Conservation (phyloP, 1,140 invertebrate genomes). For the Orius insidiosus region DNA sequence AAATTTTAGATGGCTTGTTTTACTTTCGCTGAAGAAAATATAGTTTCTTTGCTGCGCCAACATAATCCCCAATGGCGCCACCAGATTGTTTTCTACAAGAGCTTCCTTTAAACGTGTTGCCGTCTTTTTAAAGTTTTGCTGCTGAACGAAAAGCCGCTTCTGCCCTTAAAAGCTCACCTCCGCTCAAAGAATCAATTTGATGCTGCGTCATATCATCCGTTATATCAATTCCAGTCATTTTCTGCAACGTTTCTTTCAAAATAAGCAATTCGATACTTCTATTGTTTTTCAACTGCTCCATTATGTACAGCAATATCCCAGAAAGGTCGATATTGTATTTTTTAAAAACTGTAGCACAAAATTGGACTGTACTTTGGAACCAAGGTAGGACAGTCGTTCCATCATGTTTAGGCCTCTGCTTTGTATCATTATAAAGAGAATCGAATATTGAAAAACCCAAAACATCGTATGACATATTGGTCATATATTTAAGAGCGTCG, state of each 20-base stretch:
- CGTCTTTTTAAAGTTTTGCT: constrained; percentile 91
- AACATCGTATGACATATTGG: constrained; percentile 89
- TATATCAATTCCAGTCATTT: constrained; percentile 97
- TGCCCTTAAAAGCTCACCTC: constrained; percentile 83
- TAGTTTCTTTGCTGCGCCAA: constrained; percentile 95
- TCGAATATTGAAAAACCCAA: constrained; percentile 92
- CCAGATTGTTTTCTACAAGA: constrained; percentile 76
- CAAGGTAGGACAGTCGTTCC: constrained; percentile 88
- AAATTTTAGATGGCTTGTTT: constrained; percentile 79
- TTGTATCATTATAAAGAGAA: constrained; percentile 55
- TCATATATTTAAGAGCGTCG: constrained; percentile 93
- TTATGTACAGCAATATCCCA: constrained; percentile 89
- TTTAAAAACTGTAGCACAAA: constrained; percentile 90
- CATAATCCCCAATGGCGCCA: constrained; percentile 79
- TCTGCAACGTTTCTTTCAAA: constrained; percentile 94
- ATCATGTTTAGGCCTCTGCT: constrained; percentile 46
- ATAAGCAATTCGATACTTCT: constrained; percentile 80
- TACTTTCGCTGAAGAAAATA: constrained; percentile 72
- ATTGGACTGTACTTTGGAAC: constrained; percentile 85
- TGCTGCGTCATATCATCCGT: constrained; percentile 91
- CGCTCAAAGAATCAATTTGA: constrained; percentile 88
- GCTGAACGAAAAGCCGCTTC: constrained; percentile 96
- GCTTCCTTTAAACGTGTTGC: constrained; percentile 91
- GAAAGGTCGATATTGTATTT: constrained; percentile 94
- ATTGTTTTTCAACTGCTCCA: constrained; percentile 81